Evolutionary conservation across 2,797 vertebrate species (phyloP).

Genomic region (Gallinago nigripennis): DNA sequence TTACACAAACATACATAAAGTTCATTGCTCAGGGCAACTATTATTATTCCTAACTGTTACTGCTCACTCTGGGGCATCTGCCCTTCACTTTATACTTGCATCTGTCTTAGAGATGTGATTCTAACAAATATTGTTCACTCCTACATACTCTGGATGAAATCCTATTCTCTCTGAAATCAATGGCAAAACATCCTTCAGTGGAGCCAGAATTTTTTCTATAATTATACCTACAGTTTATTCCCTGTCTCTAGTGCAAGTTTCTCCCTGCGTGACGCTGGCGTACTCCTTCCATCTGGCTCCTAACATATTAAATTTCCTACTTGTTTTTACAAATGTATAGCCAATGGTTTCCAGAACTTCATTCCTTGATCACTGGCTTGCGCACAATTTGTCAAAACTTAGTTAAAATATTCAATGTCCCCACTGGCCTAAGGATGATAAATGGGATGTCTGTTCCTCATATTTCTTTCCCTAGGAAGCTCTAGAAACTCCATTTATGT

Average conservation of each 20-base stretch:
- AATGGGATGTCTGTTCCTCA: constrained; percentile 51
- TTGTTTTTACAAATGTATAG: constrained; percentile 38
- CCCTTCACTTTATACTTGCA: background rate
- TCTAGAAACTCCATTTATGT: constrained; percentile 25
- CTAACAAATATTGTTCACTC: background rate
- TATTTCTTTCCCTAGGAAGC: constrained; percentile 49
- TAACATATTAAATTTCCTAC: constrained; percentile 23
- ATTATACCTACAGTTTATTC: background rate
- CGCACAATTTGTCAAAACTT: constrained; percentile 55
- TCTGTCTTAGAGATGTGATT: background rate
- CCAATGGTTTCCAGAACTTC: constrained; percentile 42
- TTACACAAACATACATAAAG: background rate
- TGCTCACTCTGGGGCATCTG: background rate
- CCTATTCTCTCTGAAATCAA: background rate
- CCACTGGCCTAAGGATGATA: constrained; percentile 45
- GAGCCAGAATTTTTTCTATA: background rate
- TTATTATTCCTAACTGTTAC: background rate
- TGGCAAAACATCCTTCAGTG: background rate
- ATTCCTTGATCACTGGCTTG: constrained; percentile 21
- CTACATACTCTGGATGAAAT: background rate
- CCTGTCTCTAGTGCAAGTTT: background rate
- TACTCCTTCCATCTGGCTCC: constrained; percentile 33
- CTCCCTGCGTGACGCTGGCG: background rate
- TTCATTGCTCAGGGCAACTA: background rate
- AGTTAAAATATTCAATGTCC: constrained; percentile 24